Conservation (phyloP, 2,888 invertebrate species). For the Beris chalybata region DNA sequence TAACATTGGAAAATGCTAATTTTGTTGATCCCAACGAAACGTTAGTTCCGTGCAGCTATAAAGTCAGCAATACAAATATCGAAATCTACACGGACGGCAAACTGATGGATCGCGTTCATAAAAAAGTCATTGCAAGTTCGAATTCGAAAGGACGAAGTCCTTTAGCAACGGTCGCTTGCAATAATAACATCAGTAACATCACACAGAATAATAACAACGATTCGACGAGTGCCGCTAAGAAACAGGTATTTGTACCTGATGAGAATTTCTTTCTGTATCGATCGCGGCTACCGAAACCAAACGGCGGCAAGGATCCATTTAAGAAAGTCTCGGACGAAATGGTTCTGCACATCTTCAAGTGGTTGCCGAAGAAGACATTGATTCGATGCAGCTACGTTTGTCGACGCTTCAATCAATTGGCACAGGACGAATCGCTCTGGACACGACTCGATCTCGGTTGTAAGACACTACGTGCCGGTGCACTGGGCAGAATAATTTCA, state of each 20-base stretch:
- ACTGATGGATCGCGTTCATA: conserved; percentile 43
- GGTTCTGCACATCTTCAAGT: conserved; percentile 77
- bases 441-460: conserved; percentile 77
- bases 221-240: conserved; percentile 37
- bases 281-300: conserved; percentile 42
- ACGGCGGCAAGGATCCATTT: conserved; percentile 65
- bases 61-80: conserved; percentile 41
- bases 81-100: conserved; percentile 46
- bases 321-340: conserved; percentile 81
- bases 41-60: conserved; percentile 26
- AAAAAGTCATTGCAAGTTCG: conserved; percentile 45
- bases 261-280: conserved; percentile 54
- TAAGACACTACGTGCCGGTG: conserved; percentile 67
- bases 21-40: conserved; percentile 45
- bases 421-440: conserved; percentile 86
- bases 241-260: conserved; percentile 45
- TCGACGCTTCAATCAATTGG: conserved; percentile 76
- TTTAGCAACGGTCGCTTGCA: conserved; percentile 51
- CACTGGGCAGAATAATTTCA: conserved; percentile 73
- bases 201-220: conserved; percentile 46
- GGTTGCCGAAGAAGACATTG: conserved; percentile 78
- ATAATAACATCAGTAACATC: conserved; percentile 48
- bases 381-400: conserved; percentile 73
- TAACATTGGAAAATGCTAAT: conserved; percentile 41
- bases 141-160: conserved; percentile 51